Conservation (phyloP, 2,888 invertebrate genomes). For the Leptothorax acervorum region DNA sequence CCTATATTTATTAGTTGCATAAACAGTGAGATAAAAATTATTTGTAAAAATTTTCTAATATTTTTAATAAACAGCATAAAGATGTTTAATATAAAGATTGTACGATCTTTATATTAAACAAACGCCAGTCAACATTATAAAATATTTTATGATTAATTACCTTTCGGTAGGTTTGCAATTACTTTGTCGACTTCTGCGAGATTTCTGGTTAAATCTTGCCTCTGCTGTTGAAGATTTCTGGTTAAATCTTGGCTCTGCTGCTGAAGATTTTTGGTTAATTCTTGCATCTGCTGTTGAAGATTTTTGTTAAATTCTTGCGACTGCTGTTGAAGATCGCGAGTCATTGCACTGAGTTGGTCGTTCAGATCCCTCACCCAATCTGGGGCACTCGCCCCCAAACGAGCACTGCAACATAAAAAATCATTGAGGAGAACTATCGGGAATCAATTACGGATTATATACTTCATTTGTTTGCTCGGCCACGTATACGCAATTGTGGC, state of each 20-base stretch:
- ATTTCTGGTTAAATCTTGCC: slow-evolving; percentile 59
- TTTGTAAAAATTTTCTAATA: background rate
- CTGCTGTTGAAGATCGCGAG: slow-evolving; percentile 63
- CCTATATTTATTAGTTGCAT: background rate
- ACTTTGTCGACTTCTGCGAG: background rate
- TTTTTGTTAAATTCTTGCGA: slow-evolving; percentile 60
- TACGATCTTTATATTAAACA: background rate
- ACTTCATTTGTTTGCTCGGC: background rate
- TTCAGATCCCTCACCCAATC: slow-evolving; percentile 63
- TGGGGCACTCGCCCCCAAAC: background rate
- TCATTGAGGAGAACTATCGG: background rate
- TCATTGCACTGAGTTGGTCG: slow-evolving; percentile 59
- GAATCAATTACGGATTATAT: background rate
- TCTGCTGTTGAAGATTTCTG: slow-evolving; percentile 64
- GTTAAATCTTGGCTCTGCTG: slow-evolving; percentile 63
- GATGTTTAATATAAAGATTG: too few relatives aligned
- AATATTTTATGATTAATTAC: slow-evolving; percentile 19
- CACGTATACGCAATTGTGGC: background rate
- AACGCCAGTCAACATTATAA: background rate
- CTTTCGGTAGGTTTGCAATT: slow-evolving; percentile 4
- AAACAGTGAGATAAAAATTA: background rate
- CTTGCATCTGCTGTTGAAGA: too few relatives aligned
- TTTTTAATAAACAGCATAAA: too few relatives aligned
- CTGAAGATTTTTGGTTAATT: slow-evolving; percentile 57
- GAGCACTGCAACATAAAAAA: slow-evolving; percentile 25